Evolutionary conservation across 1,140 invertebrate genomes (phyloP).

Genomic region (Ceratosolen fusciceps): DNA sequence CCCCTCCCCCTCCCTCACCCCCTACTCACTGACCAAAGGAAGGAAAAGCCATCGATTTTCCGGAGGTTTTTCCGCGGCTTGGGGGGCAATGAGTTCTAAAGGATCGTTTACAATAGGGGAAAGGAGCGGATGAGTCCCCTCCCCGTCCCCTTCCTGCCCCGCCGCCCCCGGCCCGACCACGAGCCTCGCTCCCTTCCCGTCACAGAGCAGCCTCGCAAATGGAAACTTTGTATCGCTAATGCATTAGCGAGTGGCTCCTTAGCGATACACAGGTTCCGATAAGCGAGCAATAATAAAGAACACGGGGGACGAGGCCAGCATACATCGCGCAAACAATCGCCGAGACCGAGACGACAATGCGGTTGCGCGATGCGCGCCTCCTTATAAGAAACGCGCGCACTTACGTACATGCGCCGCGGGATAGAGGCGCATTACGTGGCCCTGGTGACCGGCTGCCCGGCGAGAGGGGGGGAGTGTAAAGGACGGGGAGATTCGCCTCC

Average conservation of each 20-base stretch:
- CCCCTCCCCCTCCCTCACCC: too few relatives aligned
- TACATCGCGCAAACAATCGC: background rate
- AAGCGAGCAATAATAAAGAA: constrained; percentile 1
- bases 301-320: background rate
- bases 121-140: background rate
- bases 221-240: constrained; percentile 14
- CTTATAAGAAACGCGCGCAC: constrained; percentile 15
- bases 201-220: constrained; percentile 6
- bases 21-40: too few relatives aligned
- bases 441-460: too few relatives aligned
- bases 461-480: too few relatives aligned
- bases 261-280: background rate
- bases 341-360: constrained; percentile 7
- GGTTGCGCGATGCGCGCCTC: background rate
- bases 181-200: too few relatives aligned
- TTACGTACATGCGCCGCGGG: background rate
- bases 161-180: too few relatives aligned
- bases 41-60: background rate
- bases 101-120: background rate
- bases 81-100: background rate
- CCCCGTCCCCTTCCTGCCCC: too few relatives aligned
- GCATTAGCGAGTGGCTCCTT: background rate
- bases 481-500: background rate
- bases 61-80: background rate
- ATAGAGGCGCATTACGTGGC: background rate